phyloP scores from a whole-genome alignment of 2,113 vertebrate genomes.

The Misgurnus mizolepis region DNA sequence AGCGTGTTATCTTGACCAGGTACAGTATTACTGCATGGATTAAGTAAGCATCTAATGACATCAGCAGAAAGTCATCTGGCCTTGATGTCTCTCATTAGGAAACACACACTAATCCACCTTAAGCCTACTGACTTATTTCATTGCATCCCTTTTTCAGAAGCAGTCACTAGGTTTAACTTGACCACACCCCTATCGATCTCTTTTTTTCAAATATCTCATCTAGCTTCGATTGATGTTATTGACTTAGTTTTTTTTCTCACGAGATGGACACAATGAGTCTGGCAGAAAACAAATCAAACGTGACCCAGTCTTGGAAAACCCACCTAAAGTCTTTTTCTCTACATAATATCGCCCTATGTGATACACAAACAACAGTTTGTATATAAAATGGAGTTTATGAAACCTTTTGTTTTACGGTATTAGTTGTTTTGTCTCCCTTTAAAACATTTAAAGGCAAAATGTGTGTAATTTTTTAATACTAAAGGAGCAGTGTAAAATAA shows the following conservation, averaged over 20 bases:
- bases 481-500: too few species aligned
- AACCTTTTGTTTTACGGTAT: too few species aligned
- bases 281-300: neutral
- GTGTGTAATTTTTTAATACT: too few species aligned
- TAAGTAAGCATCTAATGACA: constrained; percentile 56
- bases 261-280: neutral
- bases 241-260: neutral
- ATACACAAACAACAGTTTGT: too few species aligned
- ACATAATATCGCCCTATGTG: too few species aligned
- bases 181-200: constrained; percentile 42
- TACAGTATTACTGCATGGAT: constrained; percentile 8
- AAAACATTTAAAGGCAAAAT: too few species aligned
- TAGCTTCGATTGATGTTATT: neutral
- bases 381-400: too few species aligned
- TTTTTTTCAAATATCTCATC: constrained; percentile 52
- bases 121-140: constrained; percentile 4
- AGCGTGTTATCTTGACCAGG: neutral
- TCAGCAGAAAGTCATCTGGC: constrained; percentile 51
- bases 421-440: too few species aligned
- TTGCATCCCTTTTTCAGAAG: constrained; percentile 29
- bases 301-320: neutral
- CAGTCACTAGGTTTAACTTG: constrained; percentile 42
- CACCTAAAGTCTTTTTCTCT: too few species aligned
- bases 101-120: neutral
- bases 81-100: constrained; percentile 55